Base-by-base conservation (phyloP, 2,113 vertebrate genomes). In the Semnornis frantzii region DNA sequence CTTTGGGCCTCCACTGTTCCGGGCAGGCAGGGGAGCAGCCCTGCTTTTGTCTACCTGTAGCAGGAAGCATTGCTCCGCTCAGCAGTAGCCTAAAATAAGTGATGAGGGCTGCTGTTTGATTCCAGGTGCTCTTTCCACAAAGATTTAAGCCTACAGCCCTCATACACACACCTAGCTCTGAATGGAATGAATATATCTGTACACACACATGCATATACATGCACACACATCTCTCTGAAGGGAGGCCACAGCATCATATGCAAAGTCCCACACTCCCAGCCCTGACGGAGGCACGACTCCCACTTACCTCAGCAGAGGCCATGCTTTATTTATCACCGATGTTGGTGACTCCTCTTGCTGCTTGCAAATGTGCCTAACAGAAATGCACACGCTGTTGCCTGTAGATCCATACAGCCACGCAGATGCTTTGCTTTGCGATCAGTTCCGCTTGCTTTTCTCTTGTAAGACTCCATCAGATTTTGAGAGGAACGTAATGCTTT, bases 311-410 rank as follows among this genome's bases (percentile, higher is more conserved):
- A 24, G 78, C 72, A 59, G 69, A 71, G 63, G 9, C 79, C 0
- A 3, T 39, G 66, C 87, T 71, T 71, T 74, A 30, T 83, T 90
- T 88, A 20, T 25, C 76, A 77, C 42, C 12, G 1, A 31, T 52
- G 48, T 2, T 48, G 55, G 55, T 24, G 30, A 79, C 72, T 86
- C n/a, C 64, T 77, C 59, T 71, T 19, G 60, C 70, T 82, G 71
- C 79, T 63, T 92, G 58, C 65, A 90, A 87, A 92, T 94, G 85
- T 87, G 48, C 75, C 66, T 63, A 50, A 93, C 92, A 89, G 39
- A 85, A 81, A 81, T 34, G 63, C 30, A 27, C 33, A 13, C 16
- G 3, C 27, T 71, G 6, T 14, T 84, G 48, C 44, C 5, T 24
- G 8, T 64, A 71, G 54, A n/a, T 20, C 24, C 1, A 12, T 77